phyloP scores from a whole-genome alignment of 2,888 invertebrate species.

The Acanthosepion pharaonis region DNA sequence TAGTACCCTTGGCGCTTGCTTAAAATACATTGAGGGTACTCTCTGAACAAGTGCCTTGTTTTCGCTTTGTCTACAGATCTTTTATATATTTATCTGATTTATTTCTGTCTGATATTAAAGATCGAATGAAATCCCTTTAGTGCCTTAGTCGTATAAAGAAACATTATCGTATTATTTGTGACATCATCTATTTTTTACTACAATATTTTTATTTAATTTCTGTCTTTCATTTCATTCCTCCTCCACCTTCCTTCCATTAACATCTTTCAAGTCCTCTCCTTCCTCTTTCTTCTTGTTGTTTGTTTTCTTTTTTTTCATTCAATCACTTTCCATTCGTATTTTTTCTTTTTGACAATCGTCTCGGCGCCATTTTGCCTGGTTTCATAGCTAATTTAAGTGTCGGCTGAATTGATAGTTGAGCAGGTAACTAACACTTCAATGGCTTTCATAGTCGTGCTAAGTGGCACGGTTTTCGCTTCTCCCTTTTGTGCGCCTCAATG shows the following conservation, averaged over 20 bases:
- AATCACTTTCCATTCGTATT: background rate
- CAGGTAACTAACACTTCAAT: slow-evolving; percentile 33
- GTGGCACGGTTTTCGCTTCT: background rate
- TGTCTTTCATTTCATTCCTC: background rate
- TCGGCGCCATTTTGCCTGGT: slow-evolving; percentile 18
- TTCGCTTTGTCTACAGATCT: too few species aligned
- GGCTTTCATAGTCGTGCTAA: background rate
- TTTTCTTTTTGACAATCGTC: background rate
- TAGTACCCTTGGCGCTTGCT: too few species aligned
- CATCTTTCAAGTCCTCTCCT: background rate
- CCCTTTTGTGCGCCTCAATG: background rate
- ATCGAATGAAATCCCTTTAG: too few species aligned
- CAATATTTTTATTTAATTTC: too few species aligned
- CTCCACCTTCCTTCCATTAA: background rate
- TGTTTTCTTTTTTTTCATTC: background rate
- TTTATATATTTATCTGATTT: too few species aligned
- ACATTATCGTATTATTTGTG: too few species aligned
- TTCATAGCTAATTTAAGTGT: background rate
- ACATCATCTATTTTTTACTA: too few species aligned
- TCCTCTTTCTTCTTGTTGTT: background rate
- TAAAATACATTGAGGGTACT: too few species aligned
- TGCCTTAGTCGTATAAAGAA: too few species aligned
- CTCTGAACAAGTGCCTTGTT: too few species aligned
- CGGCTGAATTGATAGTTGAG: background rate
- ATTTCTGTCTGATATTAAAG: too few species aligned